Evolutionary conservation across 2,797 vertebrate species (phyloP).

Genomic region (Coreius guichenoti): DNA sequence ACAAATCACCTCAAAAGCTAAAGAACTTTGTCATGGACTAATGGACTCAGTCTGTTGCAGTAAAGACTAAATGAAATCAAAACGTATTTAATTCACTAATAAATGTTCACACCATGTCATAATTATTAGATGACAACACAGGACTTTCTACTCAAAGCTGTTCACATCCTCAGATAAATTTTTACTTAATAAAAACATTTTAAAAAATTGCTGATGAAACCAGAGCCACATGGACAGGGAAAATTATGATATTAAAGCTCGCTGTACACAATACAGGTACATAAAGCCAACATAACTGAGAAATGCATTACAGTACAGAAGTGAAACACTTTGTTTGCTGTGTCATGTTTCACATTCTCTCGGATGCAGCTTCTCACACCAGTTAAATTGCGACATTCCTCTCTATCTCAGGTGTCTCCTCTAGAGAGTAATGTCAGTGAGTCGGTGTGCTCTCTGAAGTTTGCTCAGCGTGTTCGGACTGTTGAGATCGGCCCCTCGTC

Average conservation of each 20-base stretch:
- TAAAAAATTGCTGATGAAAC: neutral
- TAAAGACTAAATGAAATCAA: neutral
- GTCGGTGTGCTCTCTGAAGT: conserved; percentile 97
- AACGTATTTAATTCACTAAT: neutral
- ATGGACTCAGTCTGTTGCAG: neutral
- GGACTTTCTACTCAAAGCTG: neutral
- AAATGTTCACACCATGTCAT: neutral
- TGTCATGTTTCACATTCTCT: neutral
- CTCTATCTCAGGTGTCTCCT: conserved; percentile 87
- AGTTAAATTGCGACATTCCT: neutral
- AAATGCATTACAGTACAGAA: neutral
- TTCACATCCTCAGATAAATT: neutral
- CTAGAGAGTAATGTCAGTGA: conserved; percentile 87
- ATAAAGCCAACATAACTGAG: neutral
- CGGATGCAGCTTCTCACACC: neutral
- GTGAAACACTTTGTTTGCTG: neutral
- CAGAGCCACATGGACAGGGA: neutral
- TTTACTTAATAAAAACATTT: neutral
- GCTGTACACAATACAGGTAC: neutral
- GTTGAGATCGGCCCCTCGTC: conserved; percentile 85
- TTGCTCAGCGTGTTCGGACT: conserved; percentile 91
- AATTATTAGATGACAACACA: neutral
- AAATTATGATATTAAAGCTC: neutral
- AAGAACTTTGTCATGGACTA: neutral
- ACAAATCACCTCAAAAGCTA: neutral